phyloP scores from a whole-genome alignment of 1,140 invertebrate genomes.

The Pantala flavescens region DNA sequence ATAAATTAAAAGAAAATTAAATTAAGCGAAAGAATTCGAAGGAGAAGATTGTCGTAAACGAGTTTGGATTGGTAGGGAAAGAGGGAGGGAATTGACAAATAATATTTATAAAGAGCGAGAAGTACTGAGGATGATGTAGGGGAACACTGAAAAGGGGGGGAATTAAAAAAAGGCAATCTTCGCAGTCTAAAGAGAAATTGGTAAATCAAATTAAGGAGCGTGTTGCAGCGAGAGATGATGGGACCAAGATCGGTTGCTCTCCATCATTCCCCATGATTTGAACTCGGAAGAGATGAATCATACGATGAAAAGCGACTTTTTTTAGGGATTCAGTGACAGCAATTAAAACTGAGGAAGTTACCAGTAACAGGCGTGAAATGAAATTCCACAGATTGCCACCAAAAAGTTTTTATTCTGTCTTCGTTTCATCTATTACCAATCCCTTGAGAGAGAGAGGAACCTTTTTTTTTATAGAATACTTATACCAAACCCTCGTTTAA shows the following conservation, averaged over 20 bases:
- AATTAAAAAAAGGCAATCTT: not conserved
- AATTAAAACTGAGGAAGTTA: slow-evolving; percentile 7
- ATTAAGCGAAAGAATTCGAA: too few species aligned
- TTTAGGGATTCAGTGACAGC: not conserved
- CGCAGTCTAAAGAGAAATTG: not conserved
- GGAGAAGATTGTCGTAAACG: too few species aligned
- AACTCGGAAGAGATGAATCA: not conserved
- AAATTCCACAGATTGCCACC: not conserved
- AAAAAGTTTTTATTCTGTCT: not conserved
- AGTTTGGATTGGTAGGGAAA: not conserved
- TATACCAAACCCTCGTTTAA: not conserved
- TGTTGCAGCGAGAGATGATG: not conserved
- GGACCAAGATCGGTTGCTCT: not conserved
- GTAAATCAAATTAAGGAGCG: slow-evolving; percentile 1
- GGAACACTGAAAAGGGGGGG: not conserved
- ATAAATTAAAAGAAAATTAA: too few species aligned
- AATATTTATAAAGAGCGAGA: too few species aligned
- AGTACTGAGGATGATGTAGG: not conserved
- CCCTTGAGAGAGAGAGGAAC: not conserved
- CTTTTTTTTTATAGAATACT: not conserved
- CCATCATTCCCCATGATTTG: not conserved
- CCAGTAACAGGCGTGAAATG: not conserved
- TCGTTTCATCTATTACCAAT: not conserved
- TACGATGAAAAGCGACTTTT: not conserved
- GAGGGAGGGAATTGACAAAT: not conserved